Evolutionary conservation across 2,888 invertebrate genomes (phyloP), one percentile per base, ranked within the genome.

Genomic region (Lottia scabra): DNA sequence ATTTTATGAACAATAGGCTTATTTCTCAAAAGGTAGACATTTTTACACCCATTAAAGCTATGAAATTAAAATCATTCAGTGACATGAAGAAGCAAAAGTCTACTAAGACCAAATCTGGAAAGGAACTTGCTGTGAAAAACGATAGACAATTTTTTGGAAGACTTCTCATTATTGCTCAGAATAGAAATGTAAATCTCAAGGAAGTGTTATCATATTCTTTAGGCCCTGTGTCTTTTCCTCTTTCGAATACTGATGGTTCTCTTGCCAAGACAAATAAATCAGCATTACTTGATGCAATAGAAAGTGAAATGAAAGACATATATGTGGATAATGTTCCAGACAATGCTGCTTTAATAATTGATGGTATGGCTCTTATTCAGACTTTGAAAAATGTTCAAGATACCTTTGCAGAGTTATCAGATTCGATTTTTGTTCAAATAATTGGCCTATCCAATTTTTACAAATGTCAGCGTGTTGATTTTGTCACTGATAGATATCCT

Each of bases 111-210:
- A 16, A 30, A 13, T 64, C 30, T 64, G 27, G 30, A 10, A 27
- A 38, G 3, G 64, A 64, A n/a, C 27, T 64, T 2, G 8, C 8
- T 6, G 3, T 64, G 6, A 15, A 64, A 12, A 16, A 16, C 27
- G 64, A 64, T 26, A 27, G 64, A 16, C 26, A 64, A 30, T 26
- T 64, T 10, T 64, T 64, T 64, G 15, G 27, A 38, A 64, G 64
- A 26, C 26, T 64, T 10, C 27, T 64, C 6, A 16, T 38, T n/a
- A 64, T 64, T 56, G 23, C 19, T 2, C 56, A 56, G 19, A n/a
- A 56, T 1, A 5, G 56, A 8, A 56, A 12, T 19, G 19, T 56
- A 12, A 19, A 56, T 23, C 23, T 56, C n/a, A 56, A 56, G 13
- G 56, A 56, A 56, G 26, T 64, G 26, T 23, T 64, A n/a, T 6